A percentile compares a stretch with the other conserved stretches of the same genome.
phyloP scores from a whole-genome alignment of 1,140 invertebrate species.

The Cataglyphis hispanica region DNA sequence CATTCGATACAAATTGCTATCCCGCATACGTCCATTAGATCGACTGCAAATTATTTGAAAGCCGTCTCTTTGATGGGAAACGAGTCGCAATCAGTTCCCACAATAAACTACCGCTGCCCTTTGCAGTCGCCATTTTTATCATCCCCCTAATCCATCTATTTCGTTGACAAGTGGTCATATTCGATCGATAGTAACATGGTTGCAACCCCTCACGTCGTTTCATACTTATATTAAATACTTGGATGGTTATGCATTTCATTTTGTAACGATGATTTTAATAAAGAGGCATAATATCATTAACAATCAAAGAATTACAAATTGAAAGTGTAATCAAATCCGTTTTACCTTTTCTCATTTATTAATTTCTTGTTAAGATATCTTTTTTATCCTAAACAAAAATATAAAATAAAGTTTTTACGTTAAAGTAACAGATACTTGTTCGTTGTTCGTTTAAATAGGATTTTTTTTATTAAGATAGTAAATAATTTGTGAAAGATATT shows the following conservation, averaged over 20 bases:
- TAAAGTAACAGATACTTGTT: neutral
- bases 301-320: neutral
- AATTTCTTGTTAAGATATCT: neutral
- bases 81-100: constrained; percentile 62
- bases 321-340: neutral
- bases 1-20: constrained; percentile 9
- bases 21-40: constrained; percentile 9
- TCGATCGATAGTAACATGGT: constrained; percentile 29
- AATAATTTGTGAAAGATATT: neutral
- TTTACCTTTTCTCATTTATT: neutral
- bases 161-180: constrained; percentile 42
- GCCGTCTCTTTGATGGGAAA: constrained; percentile 65
- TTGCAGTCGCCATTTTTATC: constrained; percentile 48
- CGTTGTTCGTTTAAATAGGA: neutral
- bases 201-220: constrained; percentile 19
- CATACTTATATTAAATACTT: neutral
- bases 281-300: neutral
- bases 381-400: neutral
- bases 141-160: constrained; percentile 50
- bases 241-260: neutral
- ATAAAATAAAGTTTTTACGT: neutral
- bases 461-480: neutral
- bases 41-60: constrained; percentile 52
- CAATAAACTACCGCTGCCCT: constrained; percentile 58
- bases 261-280: neutral